A percentile compares a stretch with the other conserved stretches of the same genome.
Evolutionary conservation across 2,888 invertebrate genomes (phyloP).

Genomic region (Melieria crassipennis): DNA sequence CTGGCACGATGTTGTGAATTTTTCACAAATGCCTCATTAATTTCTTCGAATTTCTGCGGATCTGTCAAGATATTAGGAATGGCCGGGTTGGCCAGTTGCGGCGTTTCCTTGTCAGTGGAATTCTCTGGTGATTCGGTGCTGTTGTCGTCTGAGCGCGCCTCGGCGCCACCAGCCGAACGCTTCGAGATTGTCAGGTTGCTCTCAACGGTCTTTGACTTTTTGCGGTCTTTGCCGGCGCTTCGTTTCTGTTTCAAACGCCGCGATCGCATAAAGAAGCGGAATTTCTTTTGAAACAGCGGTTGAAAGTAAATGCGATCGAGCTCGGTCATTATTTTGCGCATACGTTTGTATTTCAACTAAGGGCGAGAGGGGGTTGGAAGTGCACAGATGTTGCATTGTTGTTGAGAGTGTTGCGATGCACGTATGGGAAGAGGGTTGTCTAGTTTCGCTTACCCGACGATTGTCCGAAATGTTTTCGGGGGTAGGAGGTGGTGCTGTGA

Average conservation of each 20-base stretch:
- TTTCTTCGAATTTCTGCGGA: background rate
- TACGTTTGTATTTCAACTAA: slow-evolving; percentile 55
- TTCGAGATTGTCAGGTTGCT: background rate
- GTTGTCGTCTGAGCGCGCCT: background rate
- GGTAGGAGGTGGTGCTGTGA: slow-evolving; percentile 76
- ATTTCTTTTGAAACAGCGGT: slow-evolving; percentile 52
- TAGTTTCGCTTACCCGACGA: slow-evolving; percentile 15
- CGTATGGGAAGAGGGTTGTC: background rate
- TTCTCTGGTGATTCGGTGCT: background rate
- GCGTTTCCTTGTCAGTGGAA: too few relatives aligned
- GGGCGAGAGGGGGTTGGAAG: background rate
- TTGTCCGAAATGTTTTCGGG: slow-evolving; percentile 66
- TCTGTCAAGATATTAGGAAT: background rate
- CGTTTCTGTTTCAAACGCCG: slow-evolving; percentile 27
- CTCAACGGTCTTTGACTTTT: background rate
- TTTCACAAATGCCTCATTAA: background rate
- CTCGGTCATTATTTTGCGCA: slow-evolving; percentile 58
- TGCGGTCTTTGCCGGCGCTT: slow-evolving; percentile 3
- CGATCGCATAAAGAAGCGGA: slow-evolving; percentile 26
- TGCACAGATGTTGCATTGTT: background rate
- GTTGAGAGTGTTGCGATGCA: background rate
- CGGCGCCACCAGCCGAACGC: background rate
- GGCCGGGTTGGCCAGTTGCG: too few relatives aligned
- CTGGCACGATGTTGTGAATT: background rate
- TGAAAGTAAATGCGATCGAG: slow-evolving; percentile 61